A percentile compares a stretch with the other conserved stretches of the same genome.
phyloP scores from a whole-genome alignment of 2,113 vertebrate species.

The Trematomus loennbergii region DNA sequence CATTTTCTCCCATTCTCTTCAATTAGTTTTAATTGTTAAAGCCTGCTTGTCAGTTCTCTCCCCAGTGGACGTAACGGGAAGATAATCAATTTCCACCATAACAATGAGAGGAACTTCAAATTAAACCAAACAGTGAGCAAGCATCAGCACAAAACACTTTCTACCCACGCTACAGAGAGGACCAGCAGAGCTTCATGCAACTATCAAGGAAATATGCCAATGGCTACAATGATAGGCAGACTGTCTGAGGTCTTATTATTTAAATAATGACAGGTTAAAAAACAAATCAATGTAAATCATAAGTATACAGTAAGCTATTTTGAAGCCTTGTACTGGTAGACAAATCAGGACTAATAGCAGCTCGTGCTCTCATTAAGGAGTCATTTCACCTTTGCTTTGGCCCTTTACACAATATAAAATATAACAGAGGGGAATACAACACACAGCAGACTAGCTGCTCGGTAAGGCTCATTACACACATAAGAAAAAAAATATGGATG shows the following conservation, averaged over 20 bases:
- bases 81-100: slow-evolving; percentile 48
- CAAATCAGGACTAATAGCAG: slow-evolving; percentile 12
- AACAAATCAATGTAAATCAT: slow-evolving; percentile 22
- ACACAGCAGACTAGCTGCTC: neutral
- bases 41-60: slow-evolving; percentile 12
- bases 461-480: neutral
- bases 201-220: slow-evolving; percentile 13
- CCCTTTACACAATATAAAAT: slow-evolving; percentile 25
- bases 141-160: slow-evolving; percentile 26
- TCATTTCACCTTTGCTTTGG: slow-evolving; percentile 12
- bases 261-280: neutral
- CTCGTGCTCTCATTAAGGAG: slow-evolving; percentile 1
- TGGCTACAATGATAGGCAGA: neutral
- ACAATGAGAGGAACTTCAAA: slow-evolving; percentile 30
- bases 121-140: slow-evolving; percentile 50
- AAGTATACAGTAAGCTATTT: neutral
- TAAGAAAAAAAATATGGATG: neutral
- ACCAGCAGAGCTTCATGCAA: neutral
- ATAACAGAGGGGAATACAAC: neutral
- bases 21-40: slow-evolving; percentile 12
- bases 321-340: neutral
- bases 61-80: slow-evolving; percentile 12
- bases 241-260: neutral
- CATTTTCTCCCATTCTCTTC: slow-evolving; percentile 1
- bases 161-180: slow-evolving; percentile 29